Evolutionary conservation across 2,113 vertebrate genomes (phyloP).

Genomic region (Picathartes gymnocephalus): DNA sequence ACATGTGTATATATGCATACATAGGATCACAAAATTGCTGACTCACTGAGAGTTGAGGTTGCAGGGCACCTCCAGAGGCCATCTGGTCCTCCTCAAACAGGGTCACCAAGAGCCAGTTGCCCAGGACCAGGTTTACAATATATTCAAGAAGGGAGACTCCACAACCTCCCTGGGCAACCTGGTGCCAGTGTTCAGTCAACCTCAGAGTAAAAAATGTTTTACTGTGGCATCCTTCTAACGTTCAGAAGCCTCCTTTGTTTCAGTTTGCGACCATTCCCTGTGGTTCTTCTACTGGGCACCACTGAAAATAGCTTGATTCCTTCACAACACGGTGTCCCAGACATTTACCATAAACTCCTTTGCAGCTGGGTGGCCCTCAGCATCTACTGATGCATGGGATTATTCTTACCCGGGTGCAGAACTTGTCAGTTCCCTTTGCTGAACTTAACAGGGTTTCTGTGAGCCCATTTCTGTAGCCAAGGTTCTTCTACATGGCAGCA

Average conservation of each 20-base stretch:
- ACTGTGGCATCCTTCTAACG: accelerated
- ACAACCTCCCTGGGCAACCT: background rate
- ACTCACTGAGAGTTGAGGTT: background rate
- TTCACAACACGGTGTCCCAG: accelerated
- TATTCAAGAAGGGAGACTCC: background rate
- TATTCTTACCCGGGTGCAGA: background rate
- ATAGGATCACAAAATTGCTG: background rate
- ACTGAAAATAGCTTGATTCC: background rate
- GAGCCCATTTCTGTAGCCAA: background rate
- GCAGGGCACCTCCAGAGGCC: background rate
- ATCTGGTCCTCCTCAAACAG: background rate
- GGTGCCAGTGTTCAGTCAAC: background rate
- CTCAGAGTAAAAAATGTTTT: background rate
- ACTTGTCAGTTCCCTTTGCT: background rate
- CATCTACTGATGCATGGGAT: too few relatives aligned
- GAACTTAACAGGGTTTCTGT: background rate
- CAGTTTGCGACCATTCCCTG: background rate
- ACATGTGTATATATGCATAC: background rate
- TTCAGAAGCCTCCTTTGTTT: background rate
- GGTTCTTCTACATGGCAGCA: background rate
- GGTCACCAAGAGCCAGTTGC: background rate
- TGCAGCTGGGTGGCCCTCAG: background rate
- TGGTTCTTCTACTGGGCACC: background rate
- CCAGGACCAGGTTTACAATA: background rate
- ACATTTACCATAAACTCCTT: background rate